phyloP scores from a whole-genome alignment of 2,888 invertebrate species.

The Xestia sexstrigata region DNA sequence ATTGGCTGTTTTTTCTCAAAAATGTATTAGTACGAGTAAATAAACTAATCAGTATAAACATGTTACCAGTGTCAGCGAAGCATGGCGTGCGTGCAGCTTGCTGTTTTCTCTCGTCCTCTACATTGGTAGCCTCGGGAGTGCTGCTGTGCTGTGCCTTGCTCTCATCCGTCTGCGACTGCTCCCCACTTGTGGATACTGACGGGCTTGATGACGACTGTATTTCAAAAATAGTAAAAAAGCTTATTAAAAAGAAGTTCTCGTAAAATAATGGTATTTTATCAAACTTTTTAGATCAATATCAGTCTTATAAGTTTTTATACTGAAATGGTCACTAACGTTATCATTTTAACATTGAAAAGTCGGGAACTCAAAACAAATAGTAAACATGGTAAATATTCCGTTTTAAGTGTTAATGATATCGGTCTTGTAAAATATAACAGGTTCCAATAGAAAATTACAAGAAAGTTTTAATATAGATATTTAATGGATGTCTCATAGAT shows the following conservation, averaged over 20 bases:
- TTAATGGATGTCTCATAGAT: not conserved
- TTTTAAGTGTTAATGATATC: too few species aligned
- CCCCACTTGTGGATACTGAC: constrained; percentile 66
- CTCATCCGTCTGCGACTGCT: constrained; percentile 94
- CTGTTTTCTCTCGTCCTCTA: constrained; percentile 87
- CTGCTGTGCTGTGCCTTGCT: constrained; percentile 92
- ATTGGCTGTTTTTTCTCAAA: too few species aligned
- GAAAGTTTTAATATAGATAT: not conserved
- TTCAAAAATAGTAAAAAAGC: not conserved
- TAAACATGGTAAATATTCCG: too few species aligned
- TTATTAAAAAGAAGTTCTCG: not conserved
- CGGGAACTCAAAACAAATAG: too few species aligned
- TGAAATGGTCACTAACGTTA: too few species aligned
- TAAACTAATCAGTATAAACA: too few species aligned
- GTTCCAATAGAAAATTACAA: not conserved
- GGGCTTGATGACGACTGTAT: constrained; percentile 71
- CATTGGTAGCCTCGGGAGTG: constrained; percentile 78
- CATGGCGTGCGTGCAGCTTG: constrained; percentile 91
- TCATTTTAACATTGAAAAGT: too few species aligned
- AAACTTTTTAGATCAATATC: not conserved
- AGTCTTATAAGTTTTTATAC: too few species aligned
- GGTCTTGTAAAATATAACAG: not conserved
- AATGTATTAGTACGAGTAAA: too few species aligned
- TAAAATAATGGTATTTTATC: not conserved
- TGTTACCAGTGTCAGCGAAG: constrained; percentile 93